Evolutionary conservation across 1,140 invertebrate species (phyloP).

Genomic region (Zelostemma sp.): DNA sequence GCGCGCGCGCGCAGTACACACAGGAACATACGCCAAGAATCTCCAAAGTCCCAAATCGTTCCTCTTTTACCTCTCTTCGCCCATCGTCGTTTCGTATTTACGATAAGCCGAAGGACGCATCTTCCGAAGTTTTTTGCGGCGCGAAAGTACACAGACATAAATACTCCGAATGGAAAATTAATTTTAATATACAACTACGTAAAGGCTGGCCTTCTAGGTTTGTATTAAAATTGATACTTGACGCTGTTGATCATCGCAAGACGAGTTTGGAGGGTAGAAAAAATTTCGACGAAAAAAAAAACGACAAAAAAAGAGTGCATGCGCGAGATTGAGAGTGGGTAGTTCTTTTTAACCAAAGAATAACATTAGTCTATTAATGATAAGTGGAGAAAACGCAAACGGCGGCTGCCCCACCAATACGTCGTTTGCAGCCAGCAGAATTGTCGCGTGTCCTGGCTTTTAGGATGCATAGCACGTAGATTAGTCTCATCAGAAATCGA

Average conservation of each 20-base stretch:
- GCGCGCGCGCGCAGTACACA: slow-evolving; percentile 32
- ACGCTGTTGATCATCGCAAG: slow-evolving; percentile 27
- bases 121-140: slow-evolving; percentile 12
- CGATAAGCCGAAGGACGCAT: slow-evolving; percentile 1
- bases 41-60: slow-evolving; percentile 18
- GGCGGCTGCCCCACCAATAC: slow-evolving; percentile 25
- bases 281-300: slow-evolving; percentile 8
- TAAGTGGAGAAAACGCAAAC: slow-evolving; percentile 40
- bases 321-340: slow-evolving; percentile 26
- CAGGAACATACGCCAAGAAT: slow-evolving; percentile 14
- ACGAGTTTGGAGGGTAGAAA: slow-evolving; percentile 28
- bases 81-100: slow-evolving; percentile 2
- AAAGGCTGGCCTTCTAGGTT: slow-evolving; percentile 61
- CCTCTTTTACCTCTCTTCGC: slow-evolving; percentile 15
- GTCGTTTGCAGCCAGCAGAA: slow-evolving; percentile 10
- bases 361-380: slow-evolving; percentile 59
- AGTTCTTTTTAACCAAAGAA: slow-evolving; percentile 69
- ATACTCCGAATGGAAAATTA: slow-evolving; percentile 36
- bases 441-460: slow-evolving; percentile 42
- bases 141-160: slow-evolving; percentile 11
- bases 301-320: slow-evolving; percentile 20
- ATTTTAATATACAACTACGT: slow-evolving; percentile 58
- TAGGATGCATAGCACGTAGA: slow-evolving; percentile 45
- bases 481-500: slow-evolving; percentile 42
- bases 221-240: slow-evolving; percentile 58